Percentiles rank a stretch among this genome's conserved stretches.
phyloP scores from a whole-genome alignment of 2,797 vertebrate species.

The Sphaeramia orbicularis region DNA sequence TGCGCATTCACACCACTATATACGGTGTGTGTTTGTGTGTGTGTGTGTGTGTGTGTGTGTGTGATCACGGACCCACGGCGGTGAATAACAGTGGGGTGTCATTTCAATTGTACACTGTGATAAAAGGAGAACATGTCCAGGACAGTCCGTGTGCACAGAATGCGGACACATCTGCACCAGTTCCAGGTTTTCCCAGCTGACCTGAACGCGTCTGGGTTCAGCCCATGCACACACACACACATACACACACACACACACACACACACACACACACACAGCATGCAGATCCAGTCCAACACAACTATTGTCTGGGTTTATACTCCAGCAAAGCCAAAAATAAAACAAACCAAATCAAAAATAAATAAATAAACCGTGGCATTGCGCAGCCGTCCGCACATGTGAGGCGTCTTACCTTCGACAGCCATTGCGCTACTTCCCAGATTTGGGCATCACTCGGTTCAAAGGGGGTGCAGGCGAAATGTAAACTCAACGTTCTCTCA shows the following conservation, averaged over 20 bases:
- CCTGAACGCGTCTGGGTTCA: slow-evolving; percentile 34
- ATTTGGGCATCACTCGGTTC: slow-evolving; percentile 70
- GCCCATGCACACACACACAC: too few relatives aligned
- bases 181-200: slow-evolving; percentile 44
- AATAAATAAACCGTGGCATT: neutral
- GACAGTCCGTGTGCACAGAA: too few relatives aligned
- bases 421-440: slow-evolving; percentile 80
- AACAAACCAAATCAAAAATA: too few relatives aligned
- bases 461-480: slow-evolving; percentile 30
- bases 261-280: slow-evolving; percentile 17
- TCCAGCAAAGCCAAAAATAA: neutral
- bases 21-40: slow-evolving; percentile 37
- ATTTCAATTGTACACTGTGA: slow-evolving; percentile 9
- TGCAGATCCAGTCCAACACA: slow-evolving; percentile 22
- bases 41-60: too few relatives aligned
- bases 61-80: too few relatives aligned
- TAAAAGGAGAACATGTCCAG: slow-evolving; percentile 19
- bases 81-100: slow-evolving; percentile 30
- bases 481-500: slow-evolving; percentile 58
- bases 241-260: too few relatives aligned
- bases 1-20: slow-evolving; percentile 54
- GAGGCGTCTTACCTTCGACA: slow-evolving; percentile 83
- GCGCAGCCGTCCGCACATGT: too few relatives aligned
- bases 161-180: too few relatives aligned
- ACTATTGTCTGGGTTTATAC: neutral